Evolutionary conservation across 2,113 vertebrate species (phyloP), one percentile per base, ranked within the genome.

Genomic region (Phrynosoma platyrhinos): DNA sequence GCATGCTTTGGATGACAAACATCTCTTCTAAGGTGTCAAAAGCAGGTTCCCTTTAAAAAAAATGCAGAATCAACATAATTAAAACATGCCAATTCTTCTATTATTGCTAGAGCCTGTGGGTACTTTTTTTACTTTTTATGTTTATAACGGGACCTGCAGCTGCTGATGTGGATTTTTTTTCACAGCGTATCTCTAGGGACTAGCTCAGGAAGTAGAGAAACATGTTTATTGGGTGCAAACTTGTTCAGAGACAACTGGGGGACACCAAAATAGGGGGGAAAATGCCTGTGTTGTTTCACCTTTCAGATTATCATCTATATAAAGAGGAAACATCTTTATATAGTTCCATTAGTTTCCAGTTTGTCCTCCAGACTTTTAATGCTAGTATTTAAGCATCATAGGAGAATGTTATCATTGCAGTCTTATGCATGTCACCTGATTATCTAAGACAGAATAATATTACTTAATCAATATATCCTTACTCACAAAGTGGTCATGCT

Each of bases 21-120:
- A 5, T 9, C 68, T 14, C 36, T 58, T 75, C 27, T 75, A 71
- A 62, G 5, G 47, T 47, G 47, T 47, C 20, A 32, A 18, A 82
- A 81, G 82, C 36, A 62, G 53, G 42, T 72, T 84, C 14, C 85
- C 4, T 62, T 77, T 13, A 8, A n/a, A 91, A 68, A 75, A 3
- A 7, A 42, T 85, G n/a, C 53, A 71, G 64, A 32, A 87, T 91
- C 88, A 87, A 86, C 76, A 84, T 76, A 91, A 86, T 75, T 91
- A 74, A 68, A 89, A 88, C 8, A 52, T 0, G 55, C 8, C 62
- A 13, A 68, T 23, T 25, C 71, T 14, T 64, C 72, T 25, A 81
- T 52, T 79, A 55, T 2, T 71, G 1, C 30, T 62, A 82, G 25
- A 91, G 36, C 69, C 64, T 81, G 13, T 76, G 81, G 74, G 82